Evolutionary conservation across 1,140 invertebrate genomes (phyloP), one percentile per base, ranked within the genome.

Genomic region (Halesus radiatus): DNA sequence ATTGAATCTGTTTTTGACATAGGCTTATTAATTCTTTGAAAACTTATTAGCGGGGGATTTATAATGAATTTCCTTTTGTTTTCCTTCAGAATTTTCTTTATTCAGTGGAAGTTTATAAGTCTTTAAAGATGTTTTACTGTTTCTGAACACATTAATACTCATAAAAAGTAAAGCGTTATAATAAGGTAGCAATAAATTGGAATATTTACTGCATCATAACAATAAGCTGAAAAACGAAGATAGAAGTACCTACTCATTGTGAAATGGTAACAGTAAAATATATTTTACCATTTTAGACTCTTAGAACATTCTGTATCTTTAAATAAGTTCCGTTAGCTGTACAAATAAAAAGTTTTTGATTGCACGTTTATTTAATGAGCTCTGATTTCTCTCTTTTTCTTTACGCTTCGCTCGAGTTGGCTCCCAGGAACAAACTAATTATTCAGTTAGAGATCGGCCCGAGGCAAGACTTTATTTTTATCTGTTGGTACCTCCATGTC

Each of bases 1-100:
- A 32, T 32, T 16, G 6, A 66, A 26, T 66, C 62, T 66, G 62
- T 66, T 66, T 66, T 66, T 66, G 62, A 66, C 62, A 66, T 66
- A 29, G 29, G 62, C 62, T 66, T 66, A 26, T 66, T 66, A 29
- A 66, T 66, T 66, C 62, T 26, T 66, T n/a, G 29, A 8, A 26
- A 66, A 66, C 23, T 66, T 66, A 45, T 66, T 32, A 15, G 26
- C 20, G 13, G 16, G 60, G 62, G 29, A 66, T 66, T 66, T 66
- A 66, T 29, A 37, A 66, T n/a, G 62, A 66, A 15, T 66, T 22
- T 66, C 22, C 22, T 16, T 60, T 66, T 66, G 62, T 66, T 66
- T 66, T 66, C 56, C 10, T 13, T 45, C 37, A 45, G 8, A 45
- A 45, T 5, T 45, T 45, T 45, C 37, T 45, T 45, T 45, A 45